These are phyloP conservation scores for Eunapius fragilis DNA, from an alignment of 37 sponge, comb jelly and placozoan genomes.

Conservation along the genomic window DNA sequence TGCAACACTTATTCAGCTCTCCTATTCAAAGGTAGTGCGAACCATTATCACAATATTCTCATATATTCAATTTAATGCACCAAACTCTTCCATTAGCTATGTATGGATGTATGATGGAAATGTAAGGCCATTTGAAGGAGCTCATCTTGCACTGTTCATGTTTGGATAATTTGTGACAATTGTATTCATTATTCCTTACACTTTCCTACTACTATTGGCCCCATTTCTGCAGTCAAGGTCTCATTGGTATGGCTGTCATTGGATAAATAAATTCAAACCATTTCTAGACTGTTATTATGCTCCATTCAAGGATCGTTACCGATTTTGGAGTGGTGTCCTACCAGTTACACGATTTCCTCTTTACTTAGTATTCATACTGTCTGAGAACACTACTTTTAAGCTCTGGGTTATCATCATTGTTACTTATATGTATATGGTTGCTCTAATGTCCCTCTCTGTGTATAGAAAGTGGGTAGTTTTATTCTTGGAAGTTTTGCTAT, in stretches of 20 bases:
- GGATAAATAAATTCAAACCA: conserved; percentile 4
- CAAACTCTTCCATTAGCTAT: neutral
- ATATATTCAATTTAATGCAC: neutral
- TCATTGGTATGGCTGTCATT: neutral
- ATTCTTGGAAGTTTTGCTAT: too few species aligned
- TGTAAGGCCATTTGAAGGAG: neutral
- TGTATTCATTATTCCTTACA: neutral
- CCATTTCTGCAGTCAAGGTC: conserved; percentile 2
- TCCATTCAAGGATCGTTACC: conserved; percentile 1
- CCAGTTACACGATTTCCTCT: too few species aligned
- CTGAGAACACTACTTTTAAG: too few species aligned
- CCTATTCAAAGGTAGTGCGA: conserved; percentile 30
- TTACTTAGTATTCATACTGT: too few species aligned
- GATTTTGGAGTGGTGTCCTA: conserved; percentile 5
- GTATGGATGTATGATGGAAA: conserved; percentile 8
- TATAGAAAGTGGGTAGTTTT: too few species aligned
- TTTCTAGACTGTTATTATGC: neutral
- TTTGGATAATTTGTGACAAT: neutral
- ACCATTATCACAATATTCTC: neutral
- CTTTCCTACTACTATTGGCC: neutral
- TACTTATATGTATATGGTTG: too few species aligned
- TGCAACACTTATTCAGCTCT: conserved; percentile 36
- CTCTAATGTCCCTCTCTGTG: too few species aligned
- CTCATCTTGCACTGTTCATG: neutral
- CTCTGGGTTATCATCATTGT: too few species aligned